Evolutionary conservation across 1,140 invertebrate genomes (phyloP).

Genomic region (Coptotermes formosanus): DNA sequence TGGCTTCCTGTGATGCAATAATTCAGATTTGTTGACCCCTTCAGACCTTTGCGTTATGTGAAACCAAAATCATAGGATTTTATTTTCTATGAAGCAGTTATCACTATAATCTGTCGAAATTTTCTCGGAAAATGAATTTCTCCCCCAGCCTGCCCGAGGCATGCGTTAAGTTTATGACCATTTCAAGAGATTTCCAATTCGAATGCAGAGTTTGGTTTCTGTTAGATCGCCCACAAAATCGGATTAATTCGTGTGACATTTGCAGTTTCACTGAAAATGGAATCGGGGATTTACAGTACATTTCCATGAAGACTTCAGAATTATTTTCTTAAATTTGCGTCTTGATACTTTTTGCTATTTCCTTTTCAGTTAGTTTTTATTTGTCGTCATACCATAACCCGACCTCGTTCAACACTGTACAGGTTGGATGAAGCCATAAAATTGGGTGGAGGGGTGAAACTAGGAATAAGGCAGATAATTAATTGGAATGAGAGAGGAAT

Average conservation of each 20-base stretch:
- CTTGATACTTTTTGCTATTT: neutral
- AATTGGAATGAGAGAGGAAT: conserved; percentile 8
- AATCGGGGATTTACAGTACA: neutral
- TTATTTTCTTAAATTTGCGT: neutral
- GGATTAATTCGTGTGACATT: neutral
- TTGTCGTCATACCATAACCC: neutral
- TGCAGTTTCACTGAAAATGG: neutral
- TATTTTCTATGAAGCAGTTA: too few species aligned
- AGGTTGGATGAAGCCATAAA: neutral
- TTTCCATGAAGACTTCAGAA: neutral
- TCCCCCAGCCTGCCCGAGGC: too few species aligned
- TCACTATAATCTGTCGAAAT: too few species aligned
- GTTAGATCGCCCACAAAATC: neutral
- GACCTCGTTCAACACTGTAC: neutral
- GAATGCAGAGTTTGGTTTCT: neutral
- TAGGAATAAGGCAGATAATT: conserved; percentile 20
- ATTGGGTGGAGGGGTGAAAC: neutral
- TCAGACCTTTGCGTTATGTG: too few species aligned
- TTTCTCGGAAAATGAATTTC: too few species aligned
- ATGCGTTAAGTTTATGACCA: too few species aligned
- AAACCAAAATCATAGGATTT: too few species aligned
- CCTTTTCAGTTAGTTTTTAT: neutral
- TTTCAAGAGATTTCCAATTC: too few species aligned
- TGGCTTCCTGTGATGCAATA: too few species aligned
- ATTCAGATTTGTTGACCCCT: too few species aligned